These are phyloP conservation scores for Drosophila lacteicornis DNA, from an alignment of 1,140 invertebrate genomes.

Conservation along the genomic window DNA sequence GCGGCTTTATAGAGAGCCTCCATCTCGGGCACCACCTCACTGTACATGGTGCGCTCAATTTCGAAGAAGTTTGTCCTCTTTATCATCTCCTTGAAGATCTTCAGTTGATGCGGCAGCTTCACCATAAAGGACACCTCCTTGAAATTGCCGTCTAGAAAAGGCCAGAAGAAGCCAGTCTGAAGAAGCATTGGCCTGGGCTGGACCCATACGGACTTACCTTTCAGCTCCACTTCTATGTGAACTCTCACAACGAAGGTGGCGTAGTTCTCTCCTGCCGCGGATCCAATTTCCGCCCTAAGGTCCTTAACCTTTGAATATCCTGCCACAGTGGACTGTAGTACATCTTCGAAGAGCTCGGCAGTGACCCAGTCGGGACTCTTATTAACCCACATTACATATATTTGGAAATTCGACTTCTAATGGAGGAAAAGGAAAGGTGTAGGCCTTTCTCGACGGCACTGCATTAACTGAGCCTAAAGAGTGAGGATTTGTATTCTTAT, in stretches of 20 bases:
- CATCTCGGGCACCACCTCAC: constrained; percentile 62
- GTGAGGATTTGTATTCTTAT: neutral
- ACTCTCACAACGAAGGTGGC: constrained; percentile 61
- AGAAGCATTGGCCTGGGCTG: neutral
- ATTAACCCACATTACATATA: constrained; percentile 35
- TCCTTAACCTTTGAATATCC: constrained; percentile 58
- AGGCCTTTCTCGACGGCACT: too few species aligned
- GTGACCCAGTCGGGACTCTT: constrained; percentile 65
- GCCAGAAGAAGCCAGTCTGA: neutral
- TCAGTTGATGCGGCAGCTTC: constrained; percentile 57
- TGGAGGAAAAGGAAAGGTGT: too few species aligned
- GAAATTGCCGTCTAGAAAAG: constrained; percentile 46
- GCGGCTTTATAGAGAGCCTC: constrained; percentile 80
- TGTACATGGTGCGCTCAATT: constrained; percentile 58
- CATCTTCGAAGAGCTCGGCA: constrained; percentile 54
- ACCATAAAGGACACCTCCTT: constrained; percentile 64
- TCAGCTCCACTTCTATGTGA: constrained; percentile 59
- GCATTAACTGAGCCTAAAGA: neutral
- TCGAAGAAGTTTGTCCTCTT: constrained; percentile 56
- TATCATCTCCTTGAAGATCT: constrained; percentile 36
- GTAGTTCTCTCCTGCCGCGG: constrained; percentile 70
- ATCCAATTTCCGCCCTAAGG: constrained; percentile 52
- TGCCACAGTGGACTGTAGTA: constrained; percentile 51
- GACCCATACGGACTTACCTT: constrained; percentile 34
- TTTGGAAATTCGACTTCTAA: neutral